A percentile compares a stretch with the other conserved stretches of the same genome.
These are phyloP conservation scores for Takifugu ocellatus DNA, from an alignment of 2,797 vertebrate genomes.

Conservation along the genomic window DNA sequence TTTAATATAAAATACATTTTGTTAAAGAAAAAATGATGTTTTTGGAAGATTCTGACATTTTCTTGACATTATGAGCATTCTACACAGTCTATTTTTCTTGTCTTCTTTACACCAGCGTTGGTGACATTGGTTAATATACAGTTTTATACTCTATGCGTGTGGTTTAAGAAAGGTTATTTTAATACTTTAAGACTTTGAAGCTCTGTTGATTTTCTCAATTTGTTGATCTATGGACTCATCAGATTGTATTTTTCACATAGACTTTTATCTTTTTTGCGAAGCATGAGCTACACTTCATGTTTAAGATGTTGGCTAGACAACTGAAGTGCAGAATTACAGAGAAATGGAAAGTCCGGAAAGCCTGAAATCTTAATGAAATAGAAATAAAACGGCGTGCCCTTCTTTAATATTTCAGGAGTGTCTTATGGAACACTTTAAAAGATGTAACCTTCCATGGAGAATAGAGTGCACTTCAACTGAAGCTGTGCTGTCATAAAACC, in stretches of 20 bases:
- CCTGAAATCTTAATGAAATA: slow-evolving; percentile 50
- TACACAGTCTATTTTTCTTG: too few relatives aligned
- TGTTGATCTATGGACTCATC: background rate
- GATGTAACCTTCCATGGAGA: slow-evolving; percentile 53
- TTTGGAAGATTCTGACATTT: too few relatives aligned
- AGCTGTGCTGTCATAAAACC: slow-evolving; percentile 56
- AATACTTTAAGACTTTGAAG: background rate
- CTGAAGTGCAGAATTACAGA: slow-evolving; percentile 37
- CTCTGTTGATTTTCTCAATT: background rate
- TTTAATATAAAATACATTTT: too few relatives aligned
- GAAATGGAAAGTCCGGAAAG: slow-evolving; percentile 41
- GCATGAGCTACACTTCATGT: slow-evolving; percentile 12
- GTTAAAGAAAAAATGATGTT: too few relatives aligned
- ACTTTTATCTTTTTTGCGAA: background rate
- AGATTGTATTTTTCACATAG: background rate
- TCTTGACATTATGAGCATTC: too few relatives aligned
- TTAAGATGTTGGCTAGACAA: slow-evolving; percentile 22
- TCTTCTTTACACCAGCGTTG: too few relatives aligned
- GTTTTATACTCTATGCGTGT: too few relatives aligned
- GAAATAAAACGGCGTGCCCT: slow-evolving; percentile 43
- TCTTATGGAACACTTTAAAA: slow-evolving; percentile 61
- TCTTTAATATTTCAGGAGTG: slow-evolving; percentile 60
- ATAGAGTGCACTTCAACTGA: slow-evolving; percentile 60
- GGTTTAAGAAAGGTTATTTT: background rate
- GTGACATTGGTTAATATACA: too few relatives aligned